phyloP scores from a whole-genome alignment of 2,888 invertebrate genomes.

The Spicauda simplicius region DNA sequence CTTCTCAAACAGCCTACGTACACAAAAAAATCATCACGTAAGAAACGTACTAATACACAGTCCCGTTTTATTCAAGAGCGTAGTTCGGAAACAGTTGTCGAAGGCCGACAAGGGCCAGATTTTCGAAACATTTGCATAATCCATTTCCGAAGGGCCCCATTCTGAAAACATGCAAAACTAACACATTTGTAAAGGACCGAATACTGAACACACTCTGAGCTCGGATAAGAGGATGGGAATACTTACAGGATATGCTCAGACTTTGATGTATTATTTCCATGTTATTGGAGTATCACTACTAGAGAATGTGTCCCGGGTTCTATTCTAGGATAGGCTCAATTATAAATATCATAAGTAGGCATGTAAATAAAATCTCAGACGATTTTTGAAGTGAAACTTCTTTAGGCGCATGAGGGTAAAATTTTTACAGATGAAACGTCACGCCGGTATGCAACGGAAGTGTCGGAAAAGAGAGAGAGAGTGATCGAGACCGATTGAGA shows the following conservation, averaged over 20 bases:
- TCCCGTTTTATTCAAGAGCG: neutral
- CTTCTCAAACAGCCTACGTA: too few species aligned
- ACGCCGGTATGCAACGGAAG: too few species aligned
- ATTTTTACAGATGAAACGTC: too few species aligned
- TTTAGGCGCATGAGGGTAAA: too few species aligned
- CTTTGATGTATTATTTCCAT: neutral
- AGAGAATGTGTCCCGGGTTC: too few species aligned
- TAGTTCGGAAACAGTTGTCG: constrained; percentile 11
- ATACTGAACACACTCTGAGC: neutral
- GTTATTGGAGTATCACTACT: neutral
- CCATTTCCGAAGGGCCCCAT: constrained; percentile 40
- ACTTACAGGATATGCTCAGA: neutral
- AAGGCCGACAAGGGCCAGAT: constrained; percentile 45
- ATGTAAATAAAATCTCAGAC: too few species aligned
- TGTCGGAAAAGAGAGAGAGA: too few species aligned
- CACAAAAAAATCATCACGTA: neutral
- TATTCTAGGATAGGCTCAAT: too few species aligned
- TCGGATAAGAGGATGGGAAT: neutral
- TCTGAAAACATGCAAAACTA: constrained; percentile 7
- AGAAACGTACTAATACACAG: neutral
- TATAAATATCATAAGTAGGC: too few species aligned
- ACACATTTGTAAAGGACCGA: neutral
- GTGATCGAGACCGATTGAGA: too few species aligned
- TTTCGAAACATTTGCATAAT: constrained; percentile 76
- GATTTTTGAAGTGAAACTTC: too few species aligned